These are phyloP conservation scores for Rhizomys pruinosus DNA, from an alignment of 2,113 vertebrate species.

Conservation along the genomic window DNA sequence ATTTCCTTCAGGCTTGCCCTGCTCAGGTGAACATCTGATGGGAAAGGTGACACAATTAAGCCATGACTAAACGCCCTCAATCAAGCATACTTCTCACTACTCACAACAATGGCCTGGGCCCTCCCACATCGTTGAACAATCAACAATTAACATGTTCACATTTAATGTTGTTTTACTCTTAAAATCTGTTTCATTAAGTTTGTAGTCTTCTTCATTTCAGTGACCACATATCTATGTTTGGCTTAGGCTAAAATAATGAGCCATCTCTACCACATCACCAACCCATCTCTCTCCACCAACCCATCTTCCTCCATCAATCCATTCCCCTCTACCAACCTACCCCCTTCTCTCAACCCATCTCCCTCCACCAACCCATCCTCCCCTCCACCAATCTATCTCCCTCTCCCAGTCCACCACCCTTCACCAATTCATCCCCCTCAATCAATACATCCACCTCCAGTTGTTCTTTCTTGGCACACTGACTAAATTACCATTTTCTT, in stretches of 20 bases:
- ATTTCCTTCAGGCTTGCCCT: not conserved
- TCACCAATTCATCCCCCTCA: no score
- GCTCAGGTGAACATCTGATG: not conserved
- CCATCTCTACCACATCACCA: not conserved
- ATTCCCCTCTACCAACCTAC: not conserved
- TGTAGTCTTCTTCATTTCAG: not conserved
- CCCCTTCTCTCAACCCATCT: not conserved
- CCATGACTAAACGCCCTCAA: not conserved
- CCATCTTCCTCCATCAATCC: no score
- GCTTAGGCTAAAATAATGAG: not conserved
- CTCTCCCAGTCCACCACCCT: not conserved
- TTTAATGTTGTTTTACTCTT: not conserved
- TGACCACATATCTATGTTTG: not conserved
- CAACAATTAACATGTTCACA: not conserved
- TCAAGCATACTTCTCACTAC: no score
- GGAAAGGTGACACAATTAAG: not conserved
- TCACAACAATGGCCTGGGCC: not conserved
- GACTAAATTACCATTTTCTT: not conserved
- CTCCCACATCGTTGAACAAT: no score
- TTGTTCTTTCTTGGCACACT: no score
- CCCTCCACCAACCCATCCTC: not conserved
- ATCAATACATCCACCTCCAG: no score
- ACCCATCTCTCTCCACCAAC: no score
- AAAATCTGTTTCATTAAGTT: not conserved
- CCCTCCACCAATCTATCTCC: not conserved